Percentiles rank a stretch among this genome's conserved stretches.
phyloP scores from a whole-genome alignment of 2,113 vertebrate genomes.

The Thalassoma bifasciatum region DNA sequence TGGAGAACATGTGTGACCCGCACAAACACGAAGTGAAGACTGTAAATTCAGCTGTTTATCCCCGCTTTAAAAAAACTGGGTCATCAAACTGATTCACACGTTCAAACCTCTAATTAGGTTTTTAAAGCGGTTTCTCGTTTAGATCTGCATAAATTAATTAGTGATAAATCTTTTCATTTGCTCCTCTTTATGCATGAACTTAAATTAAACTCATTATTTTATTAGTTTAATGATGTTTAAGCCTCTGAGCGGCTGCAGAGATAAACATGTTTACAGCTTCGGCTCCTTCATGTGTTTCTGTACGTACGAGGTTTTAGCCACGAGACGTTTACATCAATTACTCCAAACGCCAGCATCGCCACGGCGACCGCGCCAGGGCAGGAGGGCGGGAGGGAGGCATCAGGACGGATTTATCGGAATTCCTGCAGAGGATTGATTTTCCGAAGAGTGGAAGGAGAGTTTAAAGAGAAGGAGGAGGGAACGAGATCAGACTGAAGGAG shows the following conservation, averaged over 20 bases:
- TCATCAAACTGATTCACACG: slow-evolving; percentile 27
- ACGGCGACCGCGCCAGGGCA: neutral
- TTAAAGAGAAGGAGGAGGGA: neutral
- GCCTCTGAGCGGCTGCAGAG: slow-evolving; percentile 29
- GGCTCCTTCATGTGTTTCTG: neutral
- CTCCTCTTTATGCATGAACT: slow-evolving; percentile 22
- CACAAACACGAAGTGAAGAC: neutral
- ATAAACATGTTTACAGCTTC: slow-evolving; percentile 56
- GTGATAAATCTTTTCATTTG: slow-evolving; percentile 3
- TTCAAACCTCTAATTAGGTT: neutral
- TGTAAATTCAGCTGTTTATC: neutral
- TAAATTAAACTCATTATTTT: slow-evolving; percentile 7
- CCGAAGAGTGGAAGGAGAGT: slow-evolving; percentile 29
- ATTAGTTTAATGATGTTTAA: slow-evolving; percentile 29
- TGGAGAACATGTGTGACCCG: no score
- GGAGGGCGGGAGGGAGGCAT: no score
- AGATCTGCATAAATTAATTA: neutral
- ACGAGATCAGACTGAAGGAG: no score
- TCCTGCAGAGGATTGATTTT: slow-evolving; percentile 39
- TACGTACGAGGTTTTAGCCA: neutral
- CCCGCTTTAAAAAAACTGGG: neutral
- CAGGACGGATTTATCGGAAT: neutral
- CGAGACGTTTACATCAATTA: slow-evolving; percentile 22
- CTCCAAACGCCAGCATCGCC: slow-evolving; percentile 23
- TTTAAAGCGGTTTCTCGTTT: neutral